Percentiles rank a stretch among this genome's conserved stretches.
phyloP scores from a whole-genome alignment of 2,888 invertebrate species.

The Drosophila suboccidentalis region DNA sequence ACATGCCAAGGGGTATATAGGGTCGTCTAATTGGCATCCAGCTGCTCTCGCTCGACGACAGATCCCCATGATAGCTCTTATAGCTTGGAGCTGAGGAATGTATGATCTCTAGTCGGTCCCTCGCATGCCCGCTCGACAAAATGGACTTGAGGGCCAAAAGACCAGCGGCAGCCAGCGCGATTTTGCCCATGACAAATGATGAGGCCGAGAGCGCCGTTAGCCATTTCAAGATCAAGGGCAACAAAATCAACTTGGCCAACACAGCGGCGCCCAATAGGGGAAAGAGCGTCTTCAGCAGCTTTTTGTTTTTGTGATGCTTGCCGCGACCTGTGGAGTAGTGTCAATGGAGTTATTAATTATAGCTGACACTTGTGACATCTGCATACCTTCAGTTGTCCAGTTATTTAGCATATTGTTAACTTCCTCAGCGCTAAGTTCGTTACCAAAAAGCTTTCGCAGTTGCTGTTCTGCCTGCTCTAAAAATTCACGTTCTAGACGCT shows the following conservation, averaged over 20 bases:
- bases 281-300: constrained; percentile 87
- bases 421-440: constrained; percentile 47
- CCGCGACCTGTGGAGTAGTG: constrained; percentile 75
- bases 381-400: constrained; percentile 68
- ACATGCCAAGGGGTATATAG: constrained; percentile 69
- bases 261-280: constrained; percentile 89
- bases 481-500: constrained; percentile 32
- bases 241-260: constrained; percentile 89
- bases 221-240: constrained; percentile 90
- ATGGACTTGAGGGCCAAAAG: constrained; percentile 82
- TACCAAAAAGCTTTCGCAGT: constrained; percentile 50
- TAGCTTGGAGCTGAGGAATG: constrained; percentile 66
- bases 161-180: constrained; percentile 81
- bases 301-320: constrained; percentile 84
- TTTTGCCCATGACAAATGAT: constrained; percentile 84
- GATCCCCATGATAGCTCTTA: constrained; percentile 59
- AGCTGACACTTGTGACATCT: background rate
- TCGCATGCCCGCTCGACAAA: constrained; percentile 61
- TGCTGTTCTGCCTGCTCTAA: constrained; percentile 44
- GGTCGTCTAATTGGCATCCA: constrained; percentile 66
- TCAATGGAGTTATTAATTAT: background rate
- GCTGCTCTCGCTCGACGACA: constrained; percentile 66
- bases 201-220: constrained; percentile 89
- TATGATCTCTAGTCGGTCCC: constrained; percentile 74
- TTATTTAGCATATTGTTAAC: constrained; percentile 32